These are phyloP conservation scores for Mormyrus lacerda DNA, from an alignment of 2,113 vertebrate species.

Conservation along the genomic window DNA sequence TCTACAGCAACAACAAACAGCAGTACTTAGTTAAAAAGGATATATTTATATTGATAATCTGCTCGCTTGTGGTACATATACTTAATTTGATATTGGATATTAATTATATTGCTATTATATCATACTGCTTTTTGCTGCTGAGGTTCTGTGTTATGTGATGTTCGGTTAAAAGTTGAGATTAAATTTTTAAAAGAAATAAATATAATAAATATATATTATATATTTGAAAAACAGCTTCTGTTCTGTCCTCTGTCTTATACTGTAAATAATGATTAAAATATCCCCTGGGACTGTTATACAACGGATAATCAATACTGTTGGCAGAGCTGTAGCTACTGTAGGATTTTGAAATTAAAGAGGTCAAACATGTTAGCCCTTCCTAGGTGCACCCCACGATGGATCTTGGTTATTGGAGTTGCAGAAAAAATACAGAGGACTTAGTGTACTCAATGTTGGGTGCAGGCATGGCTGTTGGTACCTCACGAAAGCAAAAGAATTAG, in stretches of 20 bases:
- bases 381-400: not conserved
- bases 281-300: not conserved
- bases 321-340: not conserved
- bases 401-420: not conserved
- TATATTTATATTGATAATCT: slow-evolving; percentile 30
- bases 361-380: not conserved
- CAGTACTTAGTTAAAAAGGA: slow-evolving; percentile 20
- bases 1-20: not conserved
- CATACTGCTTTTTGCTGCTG: slow-evolving; percentile 27
- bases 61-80: slow-evolving; percentile 63
- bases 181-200: slow-evolving; percentile 41
- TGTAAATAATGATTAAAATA: not conserved
- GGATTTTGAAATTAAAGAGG: not conserved
- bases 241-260: not conserved
- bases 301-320: not conserved
- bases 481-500: not conserved
- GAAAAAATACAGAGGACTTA: not conserved
- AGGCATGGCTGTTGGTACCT: no score
- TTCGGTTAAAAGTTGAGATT: slow-evolving; percentile 16
- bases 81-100: slow-evolving; percentile 48
- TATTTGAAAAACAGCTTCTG: not conserved
- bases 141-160: slow-evolving; percentile 29
- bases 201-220: slow-evolving; percentile 47
- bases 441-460: not conserved
- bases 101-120: slow-evolving; percentile 46